phyloP scores from a whole-genome alignment of 2,797 vertebrate genomes.

The Chaetodon trifasciatus region DNA sequence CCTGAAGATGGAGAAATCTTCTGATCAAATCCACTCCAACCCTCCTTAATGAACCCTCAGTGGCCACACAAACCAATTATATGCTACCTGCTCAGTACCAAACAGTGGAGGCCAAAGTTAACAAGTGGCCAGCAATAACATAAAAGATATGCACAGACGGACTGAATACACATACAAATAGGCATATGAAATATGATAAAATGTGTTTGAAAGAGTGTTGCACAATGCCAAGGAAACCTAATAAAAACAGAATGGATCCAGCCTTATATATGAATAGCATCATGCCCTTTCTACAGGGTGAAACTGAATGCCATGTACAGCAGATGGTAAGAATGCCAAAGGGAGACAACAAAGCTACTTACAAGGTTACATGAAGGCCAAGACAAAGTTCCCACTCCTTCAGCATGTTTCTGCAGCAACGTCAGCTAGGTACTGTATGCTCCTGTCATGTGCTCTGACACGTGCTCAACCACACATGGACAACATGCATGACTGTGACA shows the following conservation, averaged over 20 bases:
- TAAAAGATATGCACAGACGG: neutral
- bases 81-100: neutral
- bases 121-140: neutral
- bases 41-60: neutral
- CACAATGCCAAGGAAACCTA: neutral
- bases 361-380: slow-evolving; percentile 71
- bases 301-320: slow-evolving; percentile 57
- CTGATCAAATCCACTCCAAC: neutral
- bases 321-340: slow-evolving; percentile 73
- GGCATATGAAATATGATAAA: neutral
- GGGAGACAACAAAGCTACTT: slow-evolving; percentile 60
- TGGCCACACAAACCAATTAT: neutral
- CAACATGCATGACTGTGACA: neutral
- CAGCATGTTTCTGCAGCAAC: slow-evolving; percentile 26
- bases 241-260: slow-evolving; percentile 10
- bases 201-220: neutral
- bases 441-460: neutral
- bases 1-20: neutral
- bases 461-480: neutral
- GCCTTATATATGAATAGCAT: slow-evolving; percentile 32
- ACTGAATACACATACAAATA: neutral
- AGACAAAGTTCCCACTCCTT: slow-evolving; percentile 44
- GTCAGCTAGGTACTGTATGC: neutral
- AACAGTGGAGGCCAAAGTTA: neutral
- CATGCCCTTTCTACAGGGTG: slow-evolving; percentile 47